These are phyloP conservation scores for Erebia ligea DNA, from an alignment of 2,888 invertebrate species.

Conservation along the genomic window DNA sequence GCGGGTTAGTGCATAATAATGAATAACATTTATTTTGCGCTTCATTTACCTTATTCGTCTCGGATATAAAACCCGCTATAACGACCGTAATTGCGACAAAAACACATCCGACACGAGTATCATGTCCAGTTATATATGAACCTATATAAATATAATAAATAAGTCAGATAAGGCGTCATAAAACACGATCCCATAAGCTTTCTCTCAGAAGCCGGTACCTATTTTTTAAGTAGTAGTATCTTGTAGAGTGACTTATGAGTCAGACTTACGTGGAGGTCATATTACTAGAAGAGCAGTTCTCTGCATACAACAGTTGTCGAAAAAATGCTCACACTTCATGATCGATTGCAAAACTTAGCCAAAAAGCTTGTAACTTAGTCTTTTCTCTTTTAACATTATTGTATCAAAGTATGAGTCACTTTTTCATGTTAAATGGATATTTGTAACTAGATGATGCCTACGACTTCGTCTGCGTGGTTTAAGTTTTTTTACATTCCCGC, in stretches of 20 bases:
- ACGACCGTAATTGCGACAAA: background rate
- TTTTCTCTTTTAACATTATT: no score
- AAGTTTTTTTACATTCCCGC: no score
- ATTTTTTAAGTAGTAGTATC: background rate
- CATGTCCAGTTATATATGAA: background rate
- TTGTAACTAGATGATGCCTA: no score
- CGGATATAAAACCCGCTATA: background rate
- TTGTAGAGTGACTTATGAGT: conserved; percentile 18
- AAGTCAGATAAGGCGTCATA: conserved; percentile 5
- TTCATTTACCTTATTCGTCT: background rate
- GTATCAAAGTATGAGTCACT: no score
- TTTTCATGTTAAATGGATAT: no score
- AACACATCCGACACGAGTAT: background rate
- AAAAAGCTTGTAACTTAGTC: no score
- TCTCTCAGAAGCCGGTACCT: conserved; percentile 15
- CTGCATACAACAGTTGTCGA: background rate
- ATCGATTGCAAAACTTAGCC: no score
- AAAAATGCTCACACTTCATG: background rate
- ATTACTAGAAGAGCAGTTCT: background rate
- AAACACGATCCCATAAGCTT: conserved; percentile 26
- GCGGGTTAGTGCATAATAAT: no score
- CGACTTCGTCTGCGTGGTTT: no score
- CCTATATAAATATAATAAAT: conserved; percentile 5
- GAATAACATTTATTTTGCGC: background rate
- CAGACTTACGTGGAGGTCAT: background rate